Base-by-base conservation (phyloP, 2,797 vertebrate species). In the Ptychadena robeensis region DNA sequence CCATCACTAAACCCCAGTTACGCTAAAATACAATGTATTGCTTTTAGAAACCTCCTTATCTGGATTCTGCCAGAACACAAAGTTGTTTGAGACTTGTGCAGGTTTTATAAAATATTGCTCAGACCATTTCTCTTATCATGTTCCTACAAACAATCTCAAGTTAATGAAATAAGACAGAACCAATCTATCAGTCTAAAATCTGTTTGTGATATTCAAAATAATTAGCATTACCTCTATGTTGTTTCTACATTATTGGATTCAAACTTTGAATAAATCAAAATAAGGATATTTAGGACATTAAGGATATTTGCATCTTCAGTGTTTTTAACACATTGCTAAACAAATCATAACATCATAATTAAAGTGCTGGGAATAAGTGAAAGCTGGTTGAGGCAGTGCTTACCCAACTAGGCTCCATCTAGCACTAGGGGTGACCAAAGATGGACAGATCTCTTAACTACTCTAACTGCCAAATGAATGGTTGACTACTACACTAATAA, bases 91-190 rank as follows among this genome's bases (percentile, higher is more conserved):
- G 66, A 82, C 53, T 18, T 70, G 66, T 70, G 59, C 37, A 71
- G 73, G 2, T 9, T 82, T n/a, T 71, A 38, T 31, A 65, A 37
- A 31, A 83, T 78, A 70, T 78, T 83, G 59, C 53, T 82, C 81
- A 82, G 75, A 83, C 57, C 12, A 78, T 75, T 72, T n/a, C 67
- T 28, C 40, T 83, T 72, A 70, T 67, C 80, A 77, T 72, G 67
- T 78, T 37, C 27, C 67, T 64, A 78, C 57, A 72, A 83, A 83
- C 67, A 64, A 72, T 9, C 40, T 66, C 27, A 40, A 77, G 65
- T 28, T 64, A 82, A 77, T 77, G 70, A 71, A 70, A 77, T 35
- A 78, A 72, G 67, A 71, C 73, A 70, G 37, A 72, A 53, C 40
- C 72, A 59, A 78, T 78, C 37, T 72, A 78, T 78, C 67, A 78